These are phyloP conservation scores for Musca domestica DNA, from an alignment of 1,140 invertebrate species.

Conservation along the genomic window DNA sequence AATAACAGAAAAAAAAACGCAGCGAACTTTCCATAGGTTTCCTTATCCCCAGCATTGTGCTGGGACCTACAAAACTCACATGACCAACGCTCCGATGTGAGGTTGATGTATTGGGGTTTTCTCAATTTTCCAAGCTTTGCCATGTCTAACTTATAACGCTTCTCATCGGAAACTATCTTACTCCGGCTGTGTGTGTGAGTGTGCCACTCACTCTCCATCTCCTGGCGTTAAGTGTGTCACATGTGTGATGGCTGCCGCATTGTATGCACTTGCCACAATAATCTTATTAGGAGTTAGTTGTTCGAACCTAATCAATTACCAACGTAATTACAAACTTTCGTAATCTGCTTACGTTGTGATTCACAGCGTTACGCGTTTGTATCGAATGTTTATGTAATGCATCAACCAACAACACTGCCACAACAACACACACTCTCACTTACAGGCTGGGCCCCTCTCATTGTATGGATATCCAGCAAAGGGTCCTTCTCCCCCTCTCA, in stretches of 20 bases:
- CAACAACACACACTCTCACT: no score
- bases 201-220: not conserved
- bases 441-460: no score
- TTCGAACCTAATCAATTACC: constrained; percentile 55
- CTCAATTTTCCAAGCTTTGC: not conserved
- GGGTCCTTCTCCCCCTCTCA: no score
- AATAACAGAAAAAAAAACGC: no score
- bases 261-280: constrained; percentile 43
- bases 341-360: constrained; percentile 45
- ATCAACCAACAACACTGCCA: no score
- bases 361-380: constrained; percentile 12
- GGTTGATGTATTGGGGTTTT: not conserved
- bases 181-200: not conserved
- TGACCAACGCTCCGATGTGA: not conserved
- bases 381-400: not conserved
- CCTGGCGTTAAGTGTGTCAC: constrained; percentile 24
- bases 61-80: no score
- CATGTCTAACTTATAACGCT: not conserved
- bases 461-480: no score
- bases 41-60: no score
- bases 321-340: constrained; percentile 55
- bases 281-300: constrained; percentile 55
- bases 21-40: no score
- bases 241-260: no score
- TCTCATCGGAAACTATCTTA: not conserved